Percentiles rank a stretch among this genome's conserved stretches.
Evolutionary conservation across 2,113 vertebrate species (phyloP).

Genomic region (Petroica traversi): DNA sequence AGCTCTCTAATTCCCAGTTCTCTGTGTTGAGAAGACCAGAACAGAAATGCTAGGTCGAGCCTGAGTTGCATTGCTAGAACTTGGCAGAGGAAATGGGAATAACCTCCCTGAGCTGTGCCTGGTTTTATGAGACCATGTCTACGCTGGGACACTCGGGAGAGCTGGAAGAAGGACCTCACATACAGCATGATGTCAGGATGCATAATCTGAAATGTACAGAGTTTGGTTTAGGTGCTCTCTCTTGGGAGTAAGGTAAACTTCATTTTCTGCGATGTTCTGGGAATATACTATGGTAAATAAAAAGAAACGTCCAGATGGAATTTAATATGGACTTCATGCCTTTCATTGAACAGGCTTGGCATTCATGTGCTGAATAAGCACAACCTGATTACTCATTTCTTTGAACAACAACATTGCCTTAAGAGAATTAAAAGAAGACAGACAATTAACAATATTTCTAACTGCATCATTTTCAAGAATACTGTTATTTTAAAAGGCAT

Average conservation of each 20-base stretch:
- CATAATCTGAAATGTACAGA: neutral
- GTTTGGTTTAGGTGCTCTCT: neutral
- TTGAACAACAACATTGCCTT: neutral
- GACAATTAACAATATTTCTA: neutral
- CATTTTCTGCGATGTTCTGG: neutral
- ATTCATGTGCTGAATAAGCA: neutral
- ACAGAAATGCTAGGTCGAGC: neutral
- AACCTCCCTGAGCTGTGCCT: neutral
- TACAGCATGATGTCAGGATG: neutral
- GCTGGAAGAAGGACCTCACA: neutral
- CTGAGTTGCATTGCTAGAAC: neutral
- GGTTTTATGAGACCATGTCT: neutral
- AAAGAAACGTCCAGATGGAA: neutral
- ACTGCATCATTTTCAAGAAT: neutral
- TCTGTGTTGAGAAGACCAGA: neutral
- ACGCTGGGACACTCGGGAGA: neutral
- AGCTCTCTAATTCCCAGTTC: neutral
- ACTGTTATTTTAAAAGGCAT: neutral
- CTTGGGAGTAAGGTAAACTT: neutral
- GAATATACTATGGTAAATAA: neutral
- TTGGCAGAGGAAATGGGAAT: neutral
- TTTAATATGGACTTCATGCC: neutral
- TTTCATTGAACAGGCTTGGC: neutral
- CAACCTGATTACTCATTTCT: neutral
- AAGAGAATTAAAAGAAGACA: neutral